Percentiles rank a stretch among this genome's conserved stretches.
Conservation (phyloP, 2,113 vertebrate species). For the Panthera tigris region DNA sequence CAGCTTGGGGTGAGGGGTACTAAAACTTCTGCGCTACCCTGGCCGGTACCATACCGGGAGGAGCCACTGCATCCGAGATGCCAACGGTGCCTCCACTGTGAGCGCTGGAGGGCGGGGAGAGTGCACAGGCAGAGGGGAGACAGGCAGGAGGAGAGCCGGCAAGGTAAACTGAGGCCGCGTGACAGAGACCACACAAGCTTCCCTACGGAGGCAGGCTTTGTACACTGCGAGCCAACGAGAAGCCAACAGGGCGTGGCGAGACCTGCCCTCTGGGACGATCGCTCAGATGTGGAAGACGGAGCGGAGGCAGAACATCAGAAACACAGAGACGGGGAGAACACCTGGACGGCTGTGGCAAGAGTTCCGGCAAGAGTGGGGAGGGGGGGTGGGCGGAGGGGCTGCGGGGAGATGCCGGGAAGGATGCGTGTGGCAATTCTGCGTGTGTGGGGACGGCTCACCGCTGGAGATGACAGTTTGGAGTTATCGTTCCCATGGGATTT, state of each 20-base stretch:
- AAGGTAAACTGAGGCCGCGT: background rate
- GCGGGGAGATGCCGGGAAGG: accelerated
- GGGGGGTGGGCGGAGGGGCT: background rate
- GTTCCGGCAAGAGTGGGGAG: background rate
- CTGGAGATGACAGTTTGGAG: accelerated
- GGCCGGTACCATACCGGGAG: background rate
- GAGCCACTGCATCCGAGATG: background rate
- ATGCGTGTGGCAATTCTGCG: accelerated
- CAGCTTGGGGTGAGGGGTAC: background rate
- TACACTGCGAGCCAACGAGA: background rate
- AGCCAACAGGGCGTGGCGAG: background rate
- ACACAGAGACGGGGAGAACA: background rate
- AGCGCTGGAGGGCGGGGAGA: background rate
- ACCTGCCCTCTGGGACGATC: background rate
- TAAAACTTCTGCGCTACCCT: too few species aligned
- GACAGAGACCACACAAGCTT: background rate
- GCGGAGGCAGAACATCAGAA: background rate
- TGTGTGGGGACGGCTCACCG: background rate
- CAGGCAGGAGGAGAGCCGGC: accelerated
- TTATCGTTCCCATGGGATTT: background rate
- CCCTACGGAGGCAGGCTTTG: background rate
- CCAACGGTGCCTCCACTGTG: background rate
- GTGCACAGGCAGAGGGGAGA: background rate
- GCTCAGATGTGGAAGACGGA: background rate
- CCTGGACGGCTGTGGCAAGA: background rate